Conservation (phyloP, 2,888 invertebrate species). For the Rotaria sp. region DNA sequence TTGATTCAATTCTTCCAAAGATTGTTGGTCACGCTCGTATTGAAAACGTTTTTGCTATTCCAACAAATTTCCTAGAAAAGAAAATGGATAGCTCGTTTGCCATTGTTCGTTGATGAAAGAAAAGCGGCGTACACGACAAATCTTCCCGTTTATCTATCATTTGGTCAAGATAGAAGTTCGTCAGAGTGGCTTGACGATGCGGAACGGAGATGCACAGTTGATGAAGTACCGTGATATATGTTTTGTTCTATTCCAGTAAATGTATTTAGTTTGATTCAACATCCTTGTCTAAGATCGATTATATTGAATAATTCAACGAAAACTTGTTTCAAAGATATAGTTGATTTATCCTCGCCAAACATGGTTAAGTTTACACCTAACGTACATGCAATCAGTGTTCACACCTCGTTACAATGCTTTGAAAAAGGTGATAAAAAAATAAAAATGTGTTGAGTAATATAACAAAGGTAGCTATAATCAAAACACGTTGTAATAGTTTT, state of each 20-base stretch:
- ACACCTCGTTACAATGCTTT: background rate
- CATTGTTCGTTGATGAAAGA: background rate
- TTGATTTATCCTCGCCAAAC: background rate
- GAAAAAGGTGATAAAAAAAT: background rate
- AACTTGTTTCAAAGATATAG: background rate
- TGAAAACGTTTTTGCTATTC: background rate
- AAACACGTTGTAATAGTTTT: background rate
- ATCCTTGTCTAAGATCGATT: background rate
- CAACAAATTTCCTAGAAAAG: background rate
- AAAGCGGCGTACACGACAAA: background rate
- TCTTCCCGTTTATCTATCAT: background rate
- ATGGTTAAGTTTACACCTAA: background rate
- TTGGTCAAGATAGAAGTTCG: background rate
- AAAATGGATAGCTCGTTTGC: background rate
- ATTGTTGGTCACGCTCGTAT: background rate
- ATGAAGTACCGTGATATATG: background rate
- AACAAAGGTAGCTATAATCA: background rate
- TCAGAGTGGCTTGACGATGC: background rate
- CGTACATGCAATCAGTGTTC: background rate
- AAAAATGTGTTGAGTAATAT: background rate
- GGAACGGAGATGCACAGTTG: background rate
- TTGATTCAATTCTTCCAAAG: background rate
- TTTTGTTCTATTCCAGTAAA: background rate
- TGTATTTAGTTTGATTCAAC: background rate
- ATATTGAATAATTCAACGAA: background rate